Percentiles rank a stretch among this genome's conserved stretches.
These are phyloP conservation scores for Drosophila kurseongensis DNA, from an alignment of 1,140 invertebrate species.

Conservation along the genomic window DNA sequence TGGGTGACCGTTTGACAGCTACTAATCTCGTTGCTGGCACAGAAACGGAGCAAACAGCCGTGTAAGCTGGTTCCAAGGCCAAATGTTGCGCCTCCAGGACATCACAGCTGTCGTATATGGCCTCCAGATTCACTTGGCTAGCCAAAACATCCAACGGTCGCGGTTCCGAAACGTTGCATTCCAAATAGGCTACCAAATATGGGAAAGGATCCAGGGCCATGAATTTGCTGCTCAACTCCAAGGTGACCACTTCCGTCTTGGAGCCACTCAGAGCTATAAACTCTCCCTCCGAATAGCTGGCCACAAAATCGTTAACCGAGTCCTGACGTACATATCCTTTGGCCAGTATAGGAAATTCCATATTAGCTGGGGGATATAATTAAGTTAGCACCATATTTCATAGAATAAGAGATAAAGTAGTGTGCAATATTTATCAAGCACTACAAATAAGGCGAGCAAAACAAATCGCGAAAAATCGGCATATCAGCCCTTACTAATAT, in stretches of 20 bases:
- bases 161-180: not conserved
- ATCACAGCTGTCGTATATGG: conserved; percentile 49
- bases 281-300: conserved; percentile 16
- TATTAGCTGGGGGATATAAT: not conserved
- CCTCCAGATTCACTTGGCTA: conserved; percentile 33
- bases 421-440: not conserved
- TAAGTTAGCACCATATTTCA: not conserved
- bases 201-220: conserved; percentile 28
- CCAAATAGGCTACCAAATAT: conserved; percentile 23
- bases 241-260: conserved; percentile 39
- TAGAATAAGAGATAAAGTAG: not conserved
- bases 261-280: conserved; percentile 48
- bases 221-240: conserved; percentile 52
- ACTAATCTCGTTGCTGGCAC: conserved; percentile 22
- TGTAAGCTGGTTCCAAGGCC: conserved; percentile 48
- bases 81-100: conserved; percentile 57
- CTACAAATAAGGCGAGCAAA: conserved; percentile 54
- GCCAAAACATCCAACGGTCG: conserved; percentile 48
- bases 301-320: conserved; percentile 46
- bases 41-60: conserved; percentile 35
- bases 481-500: not conserved
- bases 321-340: conserved; percentile 47
- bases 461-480: conserved; percentile 43
- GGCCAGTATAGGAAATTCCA: conserved; percentile 32
- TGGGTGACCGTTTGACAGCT: conserved; percentile 30